Evolutionary conservation across 2,888 invertebrate genomes (phyloP), one percentile per base, ranked within the genome.

Genomic region (Apoda limacodes): DNA sequence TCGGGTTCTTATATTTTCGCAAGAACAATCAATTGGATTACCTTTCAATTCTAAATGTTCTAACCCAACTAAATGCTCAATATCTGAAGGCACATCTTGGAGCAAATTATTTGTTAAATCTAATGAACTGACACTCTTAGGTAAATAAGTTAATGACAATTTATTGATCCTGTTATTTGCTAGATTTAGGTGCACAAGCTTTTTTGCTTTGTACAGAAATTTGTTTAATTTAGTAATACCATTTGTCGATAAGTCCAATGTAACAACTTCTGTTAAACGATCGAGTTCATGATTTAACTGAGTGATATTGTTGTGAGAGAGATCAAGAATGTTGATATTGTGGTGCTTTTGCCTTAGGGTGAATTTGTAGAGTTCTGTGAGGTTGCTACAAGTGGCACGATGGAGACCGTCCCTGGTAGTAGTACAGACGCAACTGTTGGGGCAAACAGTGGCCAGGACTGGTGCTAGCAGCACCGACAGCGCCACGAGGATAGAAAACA

Each of bases 281-380:
- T 82, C 82, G 41, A 88, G 65, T 49, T 83, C 81, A 42, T 83
- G 71, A 46, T 81, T 67, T 50, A 83, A 55, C 39, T 86, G 83
- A 1, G 82, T 82, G 35, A 89, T 78, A 32, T 82, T 82, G 55
- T 86, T 83, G 48, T 83, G 76, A 10, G 88, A 88, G 32, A 89
- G 69, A 60, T 88, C 87, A 30, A 89, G 48, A 40, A 81, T 78
- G 40, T 82, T 82, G 35, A 82, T 76, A 35, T 82, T 81, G 54
- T 81, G 76, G 57, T 81, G 81, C 50, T 74, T 81, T 45, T 74
- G 70, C 21, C 65, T 66, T 25, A 75, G 61, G 22, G 69, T 75
- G 46, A 69, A 82, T 50, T 84, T 93, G 67, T 92, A 88, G 6
- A 92, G 86, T 25, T 92, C 90, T 41, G 88, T 87, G 50, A 93